Conservation (phyloP, 2,797 vertebrate species). For the Carcharodon carcharias region DNA sequence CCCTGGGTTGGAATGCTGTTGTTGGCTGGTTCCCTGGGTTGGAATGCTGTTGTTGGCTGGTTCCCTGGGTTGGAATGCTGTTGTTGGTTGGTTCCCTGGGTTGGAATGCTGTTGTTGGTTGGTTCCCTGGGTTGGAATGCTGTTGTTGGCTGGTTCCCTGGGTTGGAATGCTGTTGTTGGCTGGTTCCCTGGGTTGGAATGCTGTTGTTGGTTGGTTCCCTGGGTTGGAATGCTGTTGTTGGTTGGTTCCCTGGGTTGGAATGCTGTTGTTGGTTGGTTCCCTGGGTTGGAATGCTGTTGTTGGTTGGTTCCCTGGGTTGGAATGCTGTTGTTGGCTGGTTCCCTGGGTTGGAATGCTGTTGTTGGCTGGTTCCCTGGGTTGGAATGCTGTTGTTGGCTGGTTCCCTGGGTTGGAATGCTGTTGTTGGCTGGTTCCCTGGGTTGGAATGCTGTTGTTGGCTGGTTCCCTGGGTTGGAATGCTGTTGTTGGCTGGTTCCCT, state of each 20-base stretch:
- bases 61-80: background rate
- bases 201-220: no score
- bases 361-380: background rate
- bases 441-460: no score
- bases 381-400: no score
- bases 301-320: background rate
- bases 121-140: no score
- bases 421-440: background rate
- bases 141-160: no score
- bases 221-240: background rate
- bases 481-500: background rate
- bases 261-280: no score
- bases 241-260: background rate
- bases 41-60: no score
- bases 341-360: background rate
- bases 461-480: background rate
- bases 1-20: background rate
- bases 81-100: background rate
- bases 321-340: no score
- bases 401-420: background rate
- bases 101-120: background rate
- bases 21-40: background rate
- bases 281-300: background rate
- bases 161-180: background rate
- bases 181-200: background rate